Conservation (phyloP, 2,797 vertebrate genomes). For the Tenualosa thibaudeaui region DNA sequence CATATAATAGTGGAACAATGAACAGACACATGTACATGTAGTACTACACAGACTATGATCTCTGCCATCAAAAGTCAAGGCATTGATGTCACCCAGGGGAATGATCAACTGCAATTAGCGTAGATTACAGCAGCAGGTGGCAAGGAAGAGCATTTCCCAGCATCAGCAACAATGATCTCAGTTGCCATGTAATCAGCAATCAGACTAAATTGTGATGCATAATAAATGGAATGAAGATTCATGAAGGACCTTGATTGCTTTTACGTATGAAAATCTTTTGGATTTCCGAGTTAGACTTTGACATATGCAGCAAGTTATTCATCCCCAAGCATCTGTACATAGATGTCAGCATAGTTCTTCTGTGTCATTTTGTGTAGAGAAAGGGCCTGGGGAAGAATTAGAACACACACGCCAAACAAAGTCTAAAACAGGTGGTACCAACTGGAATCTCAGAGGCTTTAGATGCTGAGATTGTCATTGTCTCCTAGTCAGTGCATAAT, state of each 20-base stretch:
- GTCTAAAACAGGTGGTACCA: background rate
- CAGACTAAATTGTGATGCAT: slow-evolving; percentile 76
- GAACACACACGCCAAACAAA: background rate
- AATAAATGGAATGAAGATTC: slow-evolving; percentile 75
- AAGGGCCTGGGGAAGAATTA: background rate
- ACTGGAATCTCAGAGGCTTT: background rate
- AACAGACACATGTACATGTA: slow-evolving; percentile 1
- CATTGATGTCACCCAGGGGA: slow-evolving; percentile 62
- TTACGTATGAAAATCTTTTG: slow-evolving; percentile 58
- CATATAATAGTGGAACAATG: background rate
- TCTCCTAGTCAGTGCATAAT: background rate
- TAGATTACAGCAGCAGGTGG: slow-evolving; percentile 76
- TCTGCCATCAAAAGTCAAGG: slow-evolving; percentile 36
- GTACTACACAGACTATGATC: background rate
- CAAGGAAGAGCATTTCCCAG: slow-evolving; percentile 71
- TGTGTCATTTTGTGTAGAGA: background rate
- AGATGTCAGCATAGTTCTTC: slow-evolving; percentile 30
- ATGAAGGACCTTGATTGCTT: slow-evolving; percentile 68
- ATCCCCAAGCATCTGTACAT: slow-evolving; percentile 49
- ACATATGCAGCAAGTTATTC: slow-evolving; percentile 47
- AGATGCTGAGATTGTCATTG: too few species aligned
- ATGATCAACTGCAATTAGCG: slow-evolving; percentile 64
- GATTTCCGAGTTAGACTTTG: slow-evolving; percentile 44
- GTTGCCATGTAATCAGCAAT: slow-evolving; percentile 82
- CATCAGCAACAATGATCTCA: slow-evolving; percentile 73